phyloP scores from a whole-genome alignment of 37 sponge, comb jelly and placozoan genomes.

The Petrosia ficiformis region DNA sequence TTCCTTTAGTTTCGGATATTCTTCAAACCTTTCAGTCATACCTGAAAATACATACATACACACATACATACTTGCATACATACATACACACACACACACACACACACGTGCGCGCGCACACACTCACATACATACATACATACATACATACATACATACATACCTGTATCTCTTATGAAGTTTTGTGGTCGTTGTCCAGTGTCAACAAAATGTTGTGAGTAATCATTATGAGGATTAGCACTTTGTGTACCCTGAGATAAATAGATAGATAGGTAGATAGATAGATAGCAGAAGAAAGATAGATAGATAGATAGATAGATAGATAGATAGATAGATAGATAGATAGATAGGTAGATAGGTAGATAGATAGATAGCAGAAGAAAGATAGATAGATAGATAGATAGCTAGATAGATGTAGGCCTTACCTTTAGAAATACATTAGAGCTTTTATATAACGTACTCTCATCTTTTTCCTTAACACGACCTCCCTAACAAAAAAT shows the following conservation, averaged over 20 bases:
- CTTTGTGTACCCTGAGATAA: constrained; percentile 83
- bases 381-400: not conserved
- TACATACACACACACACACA: too few relatives aligned
- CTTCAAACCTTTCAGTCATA: constrained; percentile 86
- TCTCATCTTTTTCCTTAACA: constrained; percentile 10
- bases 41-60: too few relatives aligned
- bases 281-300: not conserved
- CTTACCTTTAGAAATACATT: constrained; percentile 63
- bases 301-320: not conserved
- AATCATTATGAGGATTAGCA: constrained; percentile 97
- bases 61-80: too few relatives aligned
- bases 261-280: not conserved
- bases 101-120: too few relatives aligned
- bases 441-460: constrained; percentile 52
- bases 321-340: not conserved
- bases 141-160: constrained; percentile 15
- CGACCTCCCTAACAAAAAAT: too few relatives aligned
- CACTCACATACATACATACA: not conserved
- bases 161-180: constrained; percentile 90
- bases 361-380: not conserved
- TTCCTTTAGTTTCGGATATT: constrained; percentile 95
- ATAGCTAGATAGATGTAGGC: too few relatives aligned
- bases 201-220: constrained; percentile 95
- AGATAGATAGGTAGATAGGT: not conserved
- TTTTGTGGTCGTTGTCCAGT: constrained; percentile 94